Conservation (phyloP, 2,113 vertebrate species). For the Saguinus imperator region DNA sequence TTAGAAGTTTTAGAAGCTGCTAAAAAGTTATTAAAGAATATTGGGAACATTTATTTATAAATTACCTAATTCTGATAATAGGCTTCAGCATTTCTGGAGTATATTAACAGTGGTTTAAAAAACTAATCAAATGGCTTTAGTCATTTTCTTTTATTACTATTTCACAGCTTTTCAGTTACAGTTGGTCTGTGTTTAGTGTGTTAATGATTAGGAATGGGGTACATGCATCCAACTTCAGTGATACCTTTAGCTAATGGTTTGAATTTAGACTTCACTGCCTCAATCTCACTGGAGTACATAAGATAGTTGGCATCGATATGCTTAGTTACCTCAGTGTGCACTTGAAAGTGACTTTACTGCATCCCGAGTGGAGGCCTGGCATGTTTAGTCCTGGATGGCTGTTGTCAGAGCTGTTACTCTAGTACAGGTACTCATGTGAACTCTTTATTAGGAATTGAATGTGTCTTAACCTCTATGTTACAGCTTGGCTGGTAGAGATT, state of each 20-base stretch:
- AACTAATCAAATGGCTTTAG: not conserved
- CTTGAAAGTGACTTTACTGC: not conserved
- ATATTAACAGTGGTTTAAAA: slow-evolving; percentile 15
- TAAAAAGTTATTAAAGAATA: slow-evolving; percentile 9
- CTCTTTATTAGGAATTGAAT: rapidly evolving
- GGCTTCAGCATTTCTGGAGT: not conserved
- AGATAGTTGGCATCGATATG: not conserved
- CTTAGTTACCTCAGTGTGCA: not conserved
- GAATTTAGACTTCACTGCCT: not conserved
- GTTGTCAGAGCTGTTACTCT: too few relatives aligned
- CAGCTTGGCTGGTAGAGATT: not conserved
- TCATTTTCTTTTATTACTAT: not conserved
- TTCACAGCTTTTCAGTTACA: not conserved
- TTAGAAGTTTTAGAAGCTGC: slow-evolving; percentile 41
- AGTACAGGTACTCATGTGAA: not conserved
- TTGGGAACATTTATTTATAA: slow-evolving; percentile 1
- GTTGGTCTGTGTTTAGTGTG: not conserved
- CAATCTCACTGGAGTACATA: not conserved
- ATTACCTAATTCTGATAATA: slow-evolving; percentile 4
- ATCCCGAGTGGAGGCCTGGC: not conserved
- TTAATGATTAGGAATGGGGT: not conserved
- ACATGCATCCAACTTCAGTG: not conserved
- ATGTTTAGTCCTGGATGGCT: not conserved
- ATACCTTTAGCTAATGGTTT: not conserved
- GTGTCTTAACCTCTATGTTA: not conserved